Percentiles rank a stretch among this genome's conserved stretches.
phyloP scores from a whole-genome alignment of 2,888 invertebrate species.

The Megamerina dolium region DNA sequence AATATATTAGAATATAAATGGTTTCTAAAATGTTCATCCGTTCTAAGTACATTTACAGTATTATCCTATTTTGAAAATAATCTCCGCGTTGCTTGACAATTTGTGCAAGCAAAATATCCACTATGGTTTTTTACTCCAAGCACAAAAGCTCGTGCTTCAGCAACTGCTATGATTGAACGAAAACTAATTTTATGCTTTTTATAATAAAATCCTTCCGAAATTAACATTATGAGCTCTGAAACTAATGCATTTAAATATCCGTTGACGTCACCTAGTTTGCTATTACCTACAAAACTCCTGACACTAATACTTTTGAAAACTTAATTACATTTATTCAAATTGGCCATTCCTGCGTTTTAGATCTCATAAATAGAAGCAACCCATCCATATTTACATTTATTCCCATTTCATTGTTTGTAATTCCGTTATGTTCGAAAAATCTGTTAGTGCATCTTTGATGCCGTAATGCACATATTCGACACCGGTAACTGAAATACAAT shows the following conservation, averaged over 20 bases:
- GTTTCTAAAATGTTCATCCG: slow-evolving; percentile 1
- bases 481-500: background rate
- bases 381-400: slow-evolving; percentile 2
- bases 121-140: slow-evolving; percentile 2
- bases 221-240: background rate
- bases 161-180: slow-evolving; percentile 1
- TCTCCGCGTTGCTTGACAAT: slow-evolving; percentile 1
- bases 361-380: slow-evolving; percentile 1
- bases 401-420: background rate
- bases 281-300: background rate
- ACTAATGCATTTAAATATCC: slow-evolving; percentile 1
- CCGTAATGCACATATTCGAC: slow-evolving; percentile 2
- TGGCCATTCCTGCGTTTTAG: slow-evolving; percentile 3
- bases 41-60: background rate
- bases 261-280: background rate
- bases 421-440: background rate
- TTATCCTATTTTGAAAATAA: slow-evolving; percentile 1
- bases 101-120: slow-evolving; percentile 1
- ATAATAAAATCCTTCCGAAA: background rate
- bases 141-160: slow-evolving; percentile 1
- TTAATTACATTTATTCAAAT: background rate
- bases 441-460: slow-evolving; percentile 2
- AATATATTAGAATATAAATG: background rate
- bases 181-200: background rate
- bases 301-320: background rate